phyloP scores from a whole-genome alignment of 2,888 invertebrate species.

The Minunthozetes semirufus region DNA sequence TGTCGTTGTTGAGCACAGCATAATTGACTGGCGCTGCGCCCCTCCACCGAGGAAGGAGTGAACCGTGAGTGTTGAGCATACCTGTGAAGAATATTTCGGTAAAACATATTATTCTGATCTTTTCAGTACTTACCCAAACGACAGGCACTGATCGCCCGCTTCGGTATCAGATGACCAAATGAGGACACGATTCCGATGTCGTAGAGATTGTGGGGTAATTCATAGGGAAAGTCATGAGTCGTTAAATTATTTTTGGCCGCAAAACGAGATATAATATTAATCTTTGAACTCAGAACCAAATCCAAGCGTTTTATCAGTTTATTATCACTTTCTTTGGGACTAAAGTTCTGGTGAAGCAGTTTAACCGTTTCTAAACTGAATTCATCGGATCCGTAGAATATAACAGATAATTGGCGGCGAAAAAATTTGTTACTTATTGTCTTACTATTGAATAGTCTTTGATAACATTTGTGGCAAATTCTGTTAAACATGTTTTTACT shows the following conservation, averaged over 20 bases:
- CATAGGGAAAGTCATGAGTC: constrained; percentile 60
- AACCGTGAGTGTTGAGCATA: constrained; percentile 88
- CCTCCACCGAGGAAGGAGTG: constrained; percentile 81
- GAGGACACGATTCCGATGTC: constrained; percentile 86
- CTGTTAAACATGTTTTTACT: not conserved
- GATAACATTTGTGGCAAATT: not conserved
- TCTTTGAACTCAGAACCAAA: constrained; percentile 18
- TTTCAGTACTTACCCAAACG: constrained; percentile 45
- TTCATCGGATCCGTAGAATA: constrained; percentile 36
- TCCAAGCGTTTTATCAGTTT: not conserved
- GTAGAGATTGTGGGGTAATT: constrained; percentile 54
- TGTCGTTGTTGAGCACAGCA: constrained; percentile 73
- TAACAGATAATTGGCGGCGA: constrained; percentile 19
- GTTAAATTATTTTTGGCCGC: constrained; percentile 58
- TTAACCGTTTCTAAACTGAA: constrained; percentile 29
- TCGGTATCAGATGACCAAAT: constrained; percentile 83
- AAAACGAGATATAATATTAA: constrained; percentile 58
- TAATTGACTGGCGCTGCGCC: constrained; percentile 87
- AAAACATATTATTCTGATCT: not conserved
- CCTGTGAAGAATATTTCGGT: constrained; percentile 53
- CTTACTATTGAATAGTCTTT: not conserved
- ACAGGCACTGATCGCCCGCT: constrained; percentile 65
- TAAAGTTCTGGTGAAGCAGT: constrained; percentile 5
- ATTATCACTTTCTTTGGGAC: not conserved
- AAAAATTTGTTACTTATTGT: not conserved